Evolutionary conservation across 2,888 invertebrate species (phyloP), one percentile per base, ranked within the genome.

Genomic region (Spilosoma lubricipeda): DNA sequence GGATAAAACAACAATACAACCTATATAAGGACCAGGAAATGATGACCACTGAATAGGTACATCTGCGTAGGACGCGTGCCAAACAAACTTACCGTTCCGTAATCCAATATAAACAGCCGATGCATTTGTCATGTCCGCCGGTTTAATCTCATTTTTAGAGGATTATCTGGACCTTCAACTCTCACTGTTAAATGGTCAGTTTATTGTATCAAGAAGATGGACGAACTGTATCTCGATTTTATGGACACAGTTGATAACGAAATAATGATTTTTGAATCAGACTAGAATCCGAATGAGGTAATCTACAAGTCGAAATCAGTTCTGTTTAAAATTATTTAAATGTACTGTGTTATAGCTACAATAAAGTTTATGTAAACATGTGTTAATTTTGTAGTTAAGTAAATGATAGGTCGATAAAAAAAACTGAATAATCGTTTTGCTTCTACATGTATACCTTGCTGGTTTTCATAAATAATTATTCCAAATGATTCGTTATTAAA

Each of bases 121-220:
- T 94, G 94, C 90, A 87, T 91, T 91, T 92, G 85, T 87, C 92
- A 79, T 93, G 94, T 95, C 89, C 90, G 84, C 67, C 71, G 77
- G 73, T 67, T 75, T 93, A 94, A 95, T 94, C 94, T 92, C 78
- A 90, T 94, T 91, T 86, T 78, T 30, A 73, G 42, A 77, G 94
- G 95, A 93, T 95, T 93, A 94, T 90, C 90, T 85, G 75, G 66
- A 75, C 73, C 71, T 74, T 18, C 39, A 70, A 70, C 70, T 67
- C 45, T 33, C 52, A 45, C 71, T 76, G 77, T 76, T 71, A 89
- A 90, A 89, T 92, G 91, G 88, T 89, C 89, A 87, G 77, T 84
- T 75, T 75, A 82, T 77, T 71, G 56, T 77, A 82, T 84, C 74
- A 78, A 48, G 64, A 30, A 70, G 78, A 78, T 77, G 74, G 73